Evolutionary conservation across 2,797 vertebrate genomes (phyloP).

Genomic region (Echiichthys vipera): DNA sequence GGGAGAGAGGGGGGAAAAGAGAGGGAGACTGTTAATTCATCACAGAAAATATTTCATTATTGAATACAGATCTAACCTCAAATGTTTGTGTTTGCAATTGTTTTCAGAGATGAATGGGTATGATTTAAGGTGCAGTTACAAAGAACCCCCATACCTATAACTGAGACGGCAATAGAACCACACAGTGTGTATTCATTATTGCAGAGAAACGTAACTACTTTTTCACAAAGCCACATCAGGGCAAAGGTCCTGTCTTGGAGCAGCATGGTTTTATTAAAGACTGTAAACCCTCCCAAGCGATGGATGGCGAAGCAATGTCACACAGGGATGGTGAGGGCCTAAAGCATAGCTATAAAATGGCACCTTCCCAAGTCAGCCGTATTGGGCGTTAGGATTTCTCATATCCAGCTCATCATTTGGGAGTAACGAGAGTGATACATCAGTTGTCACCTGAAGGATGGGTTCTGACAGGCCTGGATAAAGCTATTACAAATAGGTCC

Average conservation of each 20-base stretch:
- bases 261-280: neutral
- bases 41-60: constrained; percentile 18
- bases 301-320: neutral
- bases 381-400: neutral
- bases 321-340: neutral
- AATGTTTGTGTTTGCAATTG: neutral
- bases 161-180: neutral
- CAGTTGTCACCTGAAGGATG: neutral
- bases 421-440: neutral
- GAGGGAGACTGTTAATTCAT: constrained; percentile 22
- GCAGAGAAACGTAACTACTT: neutral
- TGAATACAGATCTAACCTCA: constrained; percentile 10
- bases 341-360: neutral
- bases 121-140: constrained; percentile 1
- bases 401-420: neutral
- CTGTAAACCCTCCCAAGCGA: neutral
- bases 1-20: constrained; percentile 13
- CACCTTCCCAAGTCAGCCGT: neutral
- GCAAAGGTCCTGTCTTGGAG: neutral
- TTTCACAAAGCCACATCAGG: constrained; percentile 19
- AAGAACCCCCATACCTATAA: neutral
- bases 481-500: neutral
- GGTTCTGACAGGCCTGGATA: neutral
- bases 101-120: constrained; percentile 26
- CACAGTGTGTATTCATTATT: constrained; percentile 8